Base-by-base conservation (phyloP, 2,113 vertebrate genomes). In the Cavia porcellus region DNA sequence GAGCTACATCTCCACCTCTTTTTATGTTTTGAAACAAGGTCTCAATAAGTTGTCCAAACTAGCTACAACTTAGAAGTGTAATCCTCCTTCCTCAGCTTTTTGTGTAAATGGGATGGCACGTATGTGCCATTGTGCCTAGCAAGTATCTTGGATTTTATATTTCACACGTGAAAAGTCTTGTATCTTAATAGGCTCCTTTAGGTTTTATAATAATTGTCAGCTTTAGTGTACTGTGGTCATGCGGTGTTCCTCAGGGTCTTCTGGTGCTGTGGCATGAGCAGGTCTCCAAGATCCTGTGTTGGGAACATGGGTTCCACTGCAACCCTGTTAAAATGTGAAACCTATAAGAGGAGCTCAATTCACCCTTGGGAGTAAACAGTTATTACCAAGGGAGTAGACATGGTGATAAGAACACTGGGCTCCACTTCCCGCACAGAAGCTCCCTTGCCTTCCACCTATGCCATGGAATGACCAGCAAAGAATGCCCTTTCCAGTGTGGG, bases 201-300 rank as follows among this genome's bases (percentile, higher is more conserved):
- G 52, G 77, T 87, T 91, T 94, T 92, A 30, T 86, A 52, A 62
- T 97, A 89, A 55, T 96, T 96, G 68, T 84, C 59, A 28, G 81
- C 84, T 92, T 75, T 28, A 42, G n/a, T 85, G 52, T 61, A 55
- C 74, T 85, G 70, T 93, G 75, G 66, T 88, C 50, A n/a, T 81
- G 6, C 68, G 35, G 68, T 92, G 74, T 35, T 35, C 45, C 8
- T 20, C 45, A 4, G 66, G n/a, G 42, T 62, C 45, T 7, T 1
- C 62, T 52, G 62, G 59, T 13, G 42, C 81, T 50, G 42, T 17
- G 19, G 8, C 1, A 6, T 15, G 57, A 24, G 4, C 12, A 35
- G 62, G 5, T 35, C 30, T 30, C 72, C 24, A 32, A 7, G 47
- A 24, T 57, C 15, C 32, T 3, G 30, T 47, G 47, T 75, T 81